A percentile compares a stretch with the other conserved stretches of the same genome.
phyloP scores from a whole-genome alignment of 2,113 vertebrate species.

The Amphiprion percula region DNA sequence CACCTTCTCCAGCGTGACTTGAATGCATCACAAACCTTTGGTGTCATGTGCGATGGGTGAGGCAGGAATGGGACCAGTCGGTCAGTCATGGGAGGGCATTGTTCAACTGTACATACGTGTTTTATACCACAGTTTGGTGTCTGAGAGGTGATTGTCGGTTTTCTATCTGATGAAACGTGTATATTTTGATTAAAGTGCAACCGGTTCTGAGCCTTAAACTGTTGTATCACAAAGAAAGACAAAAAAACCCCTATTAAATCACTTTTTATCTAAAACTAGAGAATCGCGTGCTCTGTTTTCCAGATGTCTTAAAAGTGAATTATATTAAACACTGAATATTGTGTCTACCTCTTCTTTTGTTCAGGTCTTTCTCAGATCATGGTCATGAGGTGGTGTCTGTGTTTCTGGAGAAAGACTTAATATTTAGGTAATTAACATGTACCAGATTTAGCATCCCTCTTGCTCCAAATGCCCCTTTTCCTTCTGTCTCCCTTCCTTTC shows the following conservation, averaged over 20 bases:
- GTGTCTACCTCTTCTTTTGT: too few relatives aligned
- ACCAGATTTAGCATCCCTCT: too few relatives aligned
- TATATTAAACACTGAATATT: too few relatives aligned
- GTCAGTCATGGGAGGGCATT: constrained; percentile 4
- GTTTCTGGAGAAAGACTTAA: too few relatives aligned
- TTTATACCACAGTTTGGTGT: constrained; percentile 76
- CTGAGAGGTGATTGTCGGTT: constrained; percentile 69
- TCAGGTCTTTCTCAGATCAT: too few relatives aligned
- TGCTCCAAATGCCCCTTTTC: too few relatives aligned
- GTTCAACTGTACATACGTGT: constrained; percentile 73
- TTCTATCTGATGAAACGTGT: constrained; percentile 81
- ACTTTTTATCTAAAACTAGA: constrained; percentile 69
- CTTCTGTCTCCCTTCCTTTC: too few relatives aligned
- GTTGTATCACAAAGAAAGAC: constrained; percentile 66
- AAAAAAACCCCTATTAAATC: constrained; percentile 69
- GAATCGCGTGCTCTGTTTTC: constrained; percentile 3
- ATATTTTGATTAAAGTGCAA: constrained; percentile 82
- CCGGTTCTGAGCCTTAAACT: constrained; percentile 74
- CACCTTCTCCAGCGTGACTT: constrained; percentile 26
- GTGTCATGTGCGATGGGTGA: not conserved
- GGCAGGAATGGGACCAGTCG: constrained; percentile 20
- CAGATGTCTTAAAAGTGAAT: too few relatives aligned
- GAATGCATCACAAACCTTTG: constrained; percentile 42
- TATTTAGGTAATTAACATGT: too few relatives aligned
- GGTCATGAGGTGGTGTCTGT: too few relatives aligned